Base-by-base conservation (phyloP, 2,888 invertebrate genomes). In the Eupithecia vulgata region DNA sequence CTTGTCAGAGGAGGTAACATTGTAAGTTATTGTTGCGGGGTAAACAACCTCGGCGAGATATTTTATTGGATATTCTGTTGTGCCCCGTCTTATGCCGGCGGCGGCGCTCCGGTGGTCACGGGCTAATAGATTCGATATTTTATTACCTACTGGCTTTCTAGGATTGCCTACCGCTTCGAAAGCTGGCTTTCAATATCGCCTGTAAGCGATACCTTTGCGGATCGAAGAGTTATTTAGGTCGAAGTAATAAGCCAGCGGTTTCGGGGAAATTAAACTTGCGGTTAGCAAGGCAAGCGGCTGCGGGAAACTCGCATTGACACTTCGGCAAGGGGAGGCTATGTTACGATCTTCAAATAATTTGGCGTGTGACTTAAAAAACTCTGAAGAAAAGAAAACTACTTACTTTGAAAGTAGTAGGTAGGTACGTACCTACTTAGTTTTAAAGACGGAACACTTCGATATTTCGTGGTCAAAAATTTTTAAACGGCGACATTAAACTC, bases 81-180 rank as follows among this genome's bases (percentile, higher is more conserved):
- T 59, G 40, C 10, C 35, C 52, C 17, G 62, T 34, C 35, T 67
- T 70, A 48, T 37, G 67, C 52, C 70, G 67, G 68, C 72, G 67
- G 68, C 72, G 70, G 45, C 71, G 34, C 71, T 85, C 57, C 0
- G 88, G 88, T 82, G 88, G 89, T 87, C 85, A 84, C 81, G 82
- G 82, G 62, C 82, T 83, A 86, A 86, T 85, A 81, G 83, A 79
- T 80, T 80, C 79, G 81, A 87, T 88, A 88, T 88, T 86, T 83
- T 84, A 88, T 88, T 88, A 91, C 82, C 77, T 74, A 76, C 77
- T 72, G 78, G 79, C 90, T 92, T 91, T 92, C 91, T 91, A 89
- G 87, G 84, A 81, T 78, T 76, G 69, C 72, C 69, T 74, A 71
- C 82, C 83, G 84, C 83, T 84, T 88, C 89, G 91, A 90, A 90